Conservation (phyloP, 2,888 invertebrate genomes). For the Metallyticus violacea region DNA sequence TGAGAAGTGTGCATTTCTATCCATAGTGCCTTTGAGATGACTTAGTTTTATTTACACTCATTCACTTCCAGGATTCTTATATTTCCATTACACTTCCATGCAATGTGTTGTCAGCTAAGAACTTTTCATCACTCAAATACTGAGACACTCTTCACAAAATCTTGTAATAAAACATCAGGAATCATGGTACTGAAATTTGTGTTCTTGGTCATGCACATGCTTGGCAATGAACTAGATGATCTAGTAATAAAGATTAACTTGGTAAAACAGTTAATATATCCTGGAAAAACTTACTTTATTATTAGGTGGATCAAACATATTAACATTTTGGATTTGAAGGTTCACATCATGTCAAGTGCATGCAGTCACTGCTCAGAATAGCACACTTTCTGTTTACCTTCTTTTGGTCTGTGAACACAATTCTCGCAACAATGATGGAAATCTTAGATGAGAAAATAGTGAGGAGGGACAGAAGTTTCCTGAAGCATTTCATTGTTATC, state of each 20-base stretch:
- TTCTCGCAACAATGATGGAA: neutral
- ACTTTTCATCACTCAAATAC: too few species aligned
- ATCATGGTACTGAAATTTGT: neutral
- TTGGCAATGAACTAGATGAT: neutral
- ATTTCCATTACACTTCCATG: too few species aligned
- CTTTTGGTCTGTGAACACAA: neutral
- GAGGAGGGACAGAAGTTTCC: neutral
- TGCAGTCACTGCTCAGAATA: neutral
- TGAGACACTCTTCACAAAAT: neutral
- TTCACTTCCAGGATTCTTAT: too few species aligned
- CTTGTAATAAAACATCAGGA: neutral
- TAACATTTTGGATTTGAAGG: neutral
- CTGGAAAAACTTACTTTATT: neutral
- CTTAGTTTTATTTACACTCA: too few species aligned
- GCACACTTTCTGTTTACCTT: neutral
- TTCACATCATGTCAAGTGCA: neutral
- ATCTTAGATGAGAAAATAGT: neutral
- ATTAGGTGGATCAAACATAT: neutral
- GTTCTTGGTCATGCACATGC: neutral
- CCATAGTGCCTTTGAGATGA: too few species aligned
- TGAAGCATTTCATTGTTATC: neutral
- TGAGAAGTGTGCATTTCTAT: too few species aligned
- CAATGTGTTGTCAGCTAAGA: too few species aligned
- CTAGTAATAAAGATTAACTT: neutral
- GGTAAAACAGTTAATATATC: neutral